phyloP scores from a whole-genome alignment of 2,113 vertebrate species.

The Sander vitreus region DNA sequence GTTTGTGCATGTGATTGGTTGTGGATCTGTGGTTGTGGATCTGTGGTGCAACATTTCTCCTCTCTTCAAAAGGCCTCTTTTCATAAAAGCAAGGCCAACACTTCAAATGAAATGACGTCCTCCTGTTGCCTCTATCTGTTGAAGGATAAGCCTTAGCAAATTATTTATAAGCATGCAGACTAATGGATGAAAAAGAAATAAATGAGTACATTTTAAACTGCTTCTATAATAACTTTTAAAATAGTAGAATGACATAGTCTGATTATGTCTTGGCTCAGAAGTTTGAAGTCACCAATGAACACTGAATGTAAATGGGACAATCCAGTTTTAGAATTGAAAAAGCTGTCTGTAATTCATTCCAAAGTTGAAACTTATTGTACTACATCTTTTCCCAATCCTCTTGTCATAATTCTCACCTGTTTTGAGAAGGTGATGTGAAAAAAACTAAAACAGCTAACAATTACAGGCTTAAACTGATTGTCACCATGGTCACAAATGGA shows the following conservation, averaged over 20 bases:
- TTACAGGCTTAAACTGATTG: slow-evolving; percentile 15
- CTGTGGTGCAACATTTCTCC: background rate
- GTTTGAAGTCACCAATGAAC: background rate
- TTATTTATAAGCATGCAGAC: slow-evolving; percentile 41
- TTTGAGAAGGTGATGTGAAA: background rate
- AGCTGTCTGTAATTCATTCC: background rate
- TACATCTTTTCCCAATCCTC: background rate
- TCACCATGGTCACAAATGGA: slow-evolving; percentile 28
- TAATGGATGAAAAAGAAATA: slow-evolving; percentile 17
- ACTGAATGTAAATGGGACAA: slow-evolving; percentile 16
- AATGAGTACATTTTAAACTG: background rate
- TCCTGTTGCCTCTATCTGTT: slow-evolving; percentile 26
- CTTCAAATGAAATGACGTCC: slow-evolving; percentile 45
- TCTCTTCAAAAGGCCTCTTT: slow-evolving; percentile 26
- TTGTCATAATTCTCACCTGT: background rate
- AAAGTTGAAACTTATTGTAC: background rate
- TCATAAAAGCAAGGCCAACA: slow-evolving; percentile 24
- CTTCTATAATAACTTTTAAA: slow-evolving; percentile 35
- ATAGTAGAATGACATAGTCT: background rate
- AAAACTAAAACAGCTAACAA: background rate
- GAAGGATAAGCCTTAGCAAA: slow-evolving; percentile 21
- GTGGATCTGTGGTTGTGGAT: slow-evolving; percentile 6
- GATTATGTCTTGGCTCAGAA: background rate
- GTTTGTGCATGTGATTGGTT: slow-evolving; percentile 30
- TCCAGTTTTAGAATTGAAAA: background rate